Evolutionary conservation across 2,888 invertebrate genomes (phyloP).

Genomic region (Apamea sordens): DNA sequence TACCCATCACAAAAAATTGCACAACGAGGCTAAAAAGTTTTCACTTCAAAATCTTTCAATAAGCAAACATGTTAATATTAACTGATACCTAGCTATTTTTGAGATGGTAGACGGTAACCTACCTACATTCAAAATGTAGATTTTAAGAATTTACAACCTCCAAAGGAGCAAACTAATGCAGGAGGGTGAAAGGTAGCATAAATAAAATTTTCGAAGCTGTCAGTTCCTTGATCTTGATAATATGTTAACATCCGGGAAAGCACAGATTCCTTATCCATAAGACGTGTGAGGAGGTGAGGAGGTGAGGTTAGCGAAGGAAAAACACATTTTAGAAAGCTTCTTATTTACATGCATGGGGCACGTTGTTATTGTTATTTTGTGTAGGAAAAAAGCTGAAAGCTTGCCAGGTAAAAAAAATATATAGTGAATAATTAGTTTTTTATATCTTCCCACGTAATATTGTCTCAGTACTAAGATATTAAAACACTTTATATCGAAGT

Average conservation of each 20-base stretch:
- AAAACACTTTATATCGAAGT: not conserved
- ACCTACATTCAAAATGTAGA: not conserved
- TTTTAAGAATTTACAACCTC: constrained; percentile 13
- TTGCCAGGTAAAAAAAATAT: not conserved
- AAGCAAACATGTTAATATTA: not conserved
- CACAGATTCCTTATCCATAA: constrained; percentile 29
- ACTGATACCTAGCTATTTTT: too few species aligned
- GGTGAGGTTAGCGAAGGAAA: not conserved
- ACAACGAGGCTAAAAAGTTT: too few species aligned
- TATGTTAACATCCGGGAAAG: constrained; percentile 46
- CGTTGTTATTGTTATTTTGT: not conserved
- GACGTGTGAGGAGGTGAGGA: constrained; percentile 27
- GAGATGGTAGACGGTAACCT: not conserved
- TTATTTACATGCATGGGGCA: constrained; percentile 1
- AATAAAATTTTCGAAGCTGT: constrained; percentile 39
- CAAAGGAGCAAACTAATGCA: constrained; percentile 12
- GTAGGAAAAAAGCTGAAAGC: not conserved
- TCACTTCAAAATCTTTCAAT: too few species aligned
- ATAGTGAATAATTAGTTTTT: not conserved
- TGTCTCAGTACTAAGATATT: not conserved
- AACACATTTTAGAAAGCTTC: not conserved
- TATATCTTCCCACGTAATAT: not conserved
- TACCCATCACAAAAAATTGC: too few species aligned
- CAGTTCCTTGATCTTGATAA: constrained; percentile 46
- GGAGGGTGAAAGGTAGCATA: constrained; percentile 12